phyloP scores from a whole-genome alignment of 2,888 invertebrate genomes.

The Archips xylosteana region DNA sequence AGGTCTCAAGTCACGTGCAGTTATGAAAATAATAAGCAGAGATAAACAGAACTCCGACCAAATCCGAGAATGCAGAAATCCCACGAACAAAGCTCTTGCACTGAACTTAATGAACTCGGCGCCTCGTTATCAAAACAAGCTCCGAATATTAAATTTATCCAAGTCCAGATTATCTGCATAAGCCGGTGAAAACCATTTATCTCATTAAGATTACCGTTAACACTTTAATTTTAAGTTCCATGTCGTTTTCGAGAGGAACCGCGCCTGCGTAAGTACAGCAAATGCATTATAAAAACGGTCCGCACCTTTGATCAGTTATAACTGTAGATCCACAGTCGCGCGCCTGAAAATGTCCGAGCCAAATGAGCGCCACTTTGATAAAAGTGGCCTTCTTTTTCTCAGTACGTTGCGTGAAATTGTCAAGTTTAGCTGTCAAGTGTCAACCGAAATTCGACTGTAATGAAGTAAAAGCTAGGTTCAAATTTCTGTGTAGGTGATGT shows the following conservation, averaged over 20 bases:
- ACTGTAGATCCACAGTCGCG: too few relatives aligned
- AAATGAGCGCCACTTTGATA: too few relatives aligned
- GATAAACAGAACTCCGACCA: neutral
- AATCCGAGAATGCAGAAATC: neutral
- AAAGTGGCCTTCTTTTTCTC: too few relatives aligned
- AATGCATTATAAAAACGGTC: neutral
- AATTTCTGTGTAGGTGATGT: too few relatives aligned
- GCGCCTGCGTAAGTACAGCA: too few relatives aligned
- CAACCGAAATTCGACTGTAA: too few relatives aligned
- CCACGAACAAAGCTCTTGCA: constrained; percentile 1
- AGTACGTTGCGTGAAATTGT: too few relatives aligned
- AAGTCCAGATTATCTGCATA: constrained; percentile 33
- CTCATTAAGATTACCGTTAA: constrained; percentile 7
- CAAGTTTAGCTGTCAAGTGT: too few relatives aligned
- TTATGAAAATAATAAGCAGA: neutral
- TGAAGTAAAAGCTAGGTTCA: too few relatives aligned
- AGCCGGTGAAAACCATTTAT: constrained; percentile 25
- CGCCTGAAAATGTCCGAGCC: too few relatives aligned
- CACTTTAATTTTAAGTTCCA: neutral
- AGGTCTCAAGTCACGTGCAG: too few relatives aligned
- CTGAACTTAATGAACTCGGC: constrained; percentile 16
- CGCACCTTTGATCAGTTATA: too few relatives aligned
- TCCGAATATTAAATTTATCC: constrained; percentile 33
- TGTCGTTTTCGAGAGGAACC: neutral
- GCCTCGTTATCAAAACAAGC: constrained; percentile 6